phyloP scores from a whole-genome alignment of 2,113 vertebrate species.

The Lathamus discolor region DNA sequence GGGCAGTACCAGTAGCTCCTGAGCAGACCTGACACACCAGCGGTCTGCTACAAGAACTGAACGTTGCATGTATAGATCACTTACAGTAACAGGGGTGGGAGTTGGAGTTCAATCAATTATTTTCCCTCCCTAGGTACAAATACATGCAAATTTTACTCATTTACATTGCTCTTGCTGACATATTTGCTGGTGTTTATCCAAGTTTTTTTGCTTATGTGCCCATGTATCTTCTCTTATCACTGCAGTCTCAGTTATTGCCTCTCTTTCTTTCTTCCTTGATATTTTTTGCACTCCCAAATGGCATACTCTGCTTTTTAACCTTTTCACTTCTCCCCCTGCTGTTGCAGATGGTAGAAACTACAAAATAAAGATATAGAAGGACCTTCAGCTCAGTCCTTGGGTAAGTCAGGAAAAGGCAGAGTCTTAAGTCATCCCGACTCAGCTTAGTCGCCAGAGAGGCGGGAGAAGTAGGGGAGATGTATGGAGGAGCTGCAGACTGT shows the following conservation, averaged over 20 bases:
- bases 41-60: not conserved
- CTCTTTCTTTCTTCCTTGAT: not conserved
- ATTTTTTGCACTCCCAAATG: not conserved
- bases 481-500: not conserved
- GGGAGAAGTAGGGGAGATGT: not conserved
- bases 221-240: not conserved
- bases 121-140: not conserved
- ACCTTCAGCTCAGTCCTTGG: not conserved
- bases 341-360: not conserved
- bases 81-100: not conserved
- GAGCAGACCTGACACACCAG: not conserved
- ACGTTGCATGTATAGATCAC: not conserved
- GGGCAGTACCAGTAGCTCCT: not conserved
- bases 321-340: not conserved
- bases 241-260: not conserved
- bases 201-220: not conserved
- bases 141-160: constrained; percentile 15
- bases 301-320: not conserved
- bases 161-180: not conserved
- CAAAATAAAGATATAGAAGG: not conserved
- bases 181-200: not conserved
- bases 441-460: not conserved
- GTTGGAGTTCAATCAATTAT: not conserved
- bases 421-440: not conserved
- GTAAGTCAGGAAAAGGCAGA: not conserved